phyloP scores from a whole-genome alignment of 2,888 invertebrate genomes.

The Hanleya hanleyi region DNA sequence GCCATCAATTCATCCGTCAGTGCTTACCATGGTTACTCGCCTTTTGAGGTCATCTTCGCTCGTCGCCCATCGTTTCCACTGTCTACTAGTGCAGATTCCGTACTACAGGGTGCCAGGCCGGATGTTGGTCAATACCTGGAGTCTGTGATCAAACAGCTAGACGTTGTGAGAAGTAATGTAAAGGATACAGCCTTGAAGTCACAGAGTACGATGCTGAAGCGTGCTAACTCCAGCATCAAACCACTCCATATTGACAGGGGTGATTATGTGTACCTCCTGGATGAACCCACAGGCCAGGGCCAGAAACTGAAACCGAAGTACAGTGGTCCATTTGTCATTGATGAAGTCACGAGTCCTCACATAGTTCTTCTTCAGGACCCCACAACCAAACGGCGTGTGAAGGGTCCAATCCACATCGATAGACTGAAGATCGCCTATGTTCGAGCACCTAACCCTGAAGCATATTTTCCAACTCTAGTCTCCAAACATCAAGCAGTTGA shows the following conservation, averaged over 20 bases:
- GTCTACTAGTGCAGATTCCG: not conserved
- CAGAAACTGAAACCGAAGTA: constrained; percentile 33
- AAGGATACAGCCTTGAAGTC: not conserved
- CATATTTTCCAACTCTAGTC: constrained; percentile 15
- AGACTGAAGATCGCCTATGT: constrained; percentile 38
- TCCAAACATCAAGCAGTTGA: too few species aligned
- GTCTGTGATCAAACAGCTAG: not conserved
- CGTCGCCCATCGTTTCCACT: not conserved
- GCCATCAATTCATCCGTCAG: not conserved
- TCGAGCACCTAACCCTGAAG: constrained; percentile 26
- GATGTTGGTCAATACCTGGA: not conserved
- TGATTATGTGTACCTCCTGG: constrained; percentile 36
- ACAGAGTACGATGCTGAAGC: constrained; percentile 13
- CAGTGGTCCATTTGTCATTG: constrained; percentile 34
- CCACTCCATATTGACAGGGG: constrained; percentile 20
- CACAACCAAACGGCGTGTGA: not conserved
- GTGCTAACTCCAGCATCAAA: constrained; percentile 12
- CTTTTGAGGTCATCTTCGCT: constrained; percentile 17
- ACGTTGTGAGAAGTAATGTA: not conserved
- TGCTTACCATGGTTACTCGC: not conserved
- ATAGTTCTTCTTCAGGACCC: constrained; percentile 27
- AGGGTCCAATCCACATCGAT: constrained; percentile 33
- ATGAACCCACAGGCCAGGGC: constrained; percentile 26
- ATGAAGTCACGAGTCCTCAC: constrained; percentile 27
- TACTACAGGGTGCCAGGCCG: not conserved